A percentile compares a stretch with the other conserved stretches of the same genome.
phyloP scores from a whole-genome alignment of 2,797 vertebrate species.

The Pitangus sulphuratus region DNA sequence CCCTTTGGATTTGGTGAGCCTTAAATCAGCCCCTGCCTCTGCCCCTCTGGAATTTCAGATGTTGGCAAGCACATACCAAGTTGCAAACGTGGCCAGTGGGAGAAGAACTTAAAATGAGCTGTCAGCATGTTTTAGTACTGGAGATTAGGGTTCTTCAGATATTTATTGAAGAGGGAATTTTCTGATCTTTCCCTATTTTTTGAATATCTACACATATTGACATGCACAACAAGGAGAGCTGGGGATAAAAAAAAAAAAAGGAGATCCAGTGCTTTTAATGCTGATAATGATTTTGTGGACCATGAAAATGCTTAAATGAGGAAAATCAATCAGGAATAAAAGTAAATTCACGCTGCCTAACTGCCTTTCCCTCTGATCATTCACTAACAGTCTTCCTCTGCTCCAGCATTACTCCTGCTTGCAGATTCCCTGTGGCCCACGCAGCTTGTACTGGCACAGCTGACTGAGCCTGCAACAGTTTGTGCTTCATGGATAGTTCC shows the following conservation, averaged over 20 bases:
- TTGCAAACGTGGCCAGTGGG: neutral
- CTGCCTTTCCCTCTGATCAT: constrained; percentile 21
- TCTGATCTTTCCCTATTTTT: neutral
- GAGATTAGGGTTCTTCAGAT: neutral
- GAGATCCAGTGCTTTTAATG: neutral
- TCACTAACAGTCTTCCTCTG: neutral
- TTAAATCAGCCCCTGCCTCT: neutral
- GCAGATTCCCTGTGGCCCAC: neutral
- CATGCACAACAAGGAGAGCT: neutral
- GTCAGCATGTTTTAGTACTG: neutral
- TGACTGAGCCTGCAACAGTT: neutral
- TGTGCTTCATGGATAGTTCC: neutral
- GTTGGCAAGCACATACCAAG: neutral
- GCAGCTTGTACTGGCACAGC: neutral
- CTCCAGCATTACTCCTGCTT: neutral
- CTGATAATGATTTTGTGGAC: neutral
- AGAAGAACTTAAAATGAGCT: neutral
- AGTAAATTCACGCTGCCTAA: constrained; percentile 2
- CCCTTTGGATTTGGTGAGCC: neutral
- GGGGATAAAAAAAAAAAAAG: neutral
- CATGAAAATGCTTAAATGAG: neutral
- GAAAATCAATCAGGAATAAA: constrained; percentile 25
- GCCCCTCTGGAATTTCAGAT: neutral
- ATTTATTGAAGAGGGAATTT: neutral
- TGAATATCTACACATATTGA: neutral